These are phyloP conservation scores for Anas platyrhynchos DNA, from an alignment of 2,113 vertebrate species.

Conservation along the genomic window DNA sequence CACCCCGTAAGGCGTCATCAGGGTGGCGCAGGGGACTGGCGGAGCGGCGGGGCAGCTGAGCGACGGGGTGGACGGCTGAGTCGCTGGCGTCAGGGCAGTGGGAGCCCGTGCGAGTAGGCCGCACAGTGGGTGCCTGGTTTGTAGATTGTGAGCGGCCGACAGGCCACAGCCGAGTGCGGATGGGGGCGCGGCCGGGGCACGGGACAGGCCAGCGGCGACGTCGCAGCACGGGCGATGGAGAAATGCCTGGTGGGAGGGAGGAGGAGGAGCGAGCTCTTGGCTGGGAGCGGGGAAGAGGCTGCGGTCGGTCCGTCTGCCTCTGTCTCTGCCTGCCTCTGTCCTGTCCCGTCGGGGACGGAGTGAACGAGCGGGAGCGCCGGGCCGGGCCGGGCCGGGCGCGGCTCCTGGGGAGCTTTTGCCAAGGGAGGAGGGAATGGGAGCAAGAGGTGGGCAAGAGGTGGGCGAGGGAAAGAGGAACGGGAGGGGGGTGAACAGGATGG, in stretches of 20 bases:
- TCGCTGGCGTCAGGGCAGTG: conserved; percentile 18
- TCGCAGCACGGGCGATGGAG: background rate
- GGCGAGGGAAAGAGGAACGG: too few species aligned
- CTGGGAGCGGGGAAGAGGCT: background rate
- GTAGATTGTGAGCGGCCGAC: too few species aligned
- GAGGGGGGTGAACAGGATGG: background rate
- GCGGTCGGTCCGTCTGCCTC: background rate
- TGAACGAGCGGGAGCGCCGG: background rate
- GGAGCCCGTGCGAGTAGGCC: conserved; percentile 85
- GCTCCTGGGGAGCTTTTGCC: too few species aligned
- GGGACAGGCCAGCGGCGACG: background rate
- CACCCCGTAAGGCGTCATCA: background rate
- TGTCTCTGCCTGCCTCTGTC: background rate
- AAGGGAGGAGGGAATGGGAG: too few species aligned
- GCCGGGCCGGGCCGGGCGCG: background rate
- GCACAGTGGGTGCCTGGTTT: conserved; percentile 55
- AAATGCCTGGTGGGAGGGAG: background rate
- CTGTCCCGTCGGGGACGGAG: background rate
- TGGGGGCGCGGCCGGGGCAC: background rate
- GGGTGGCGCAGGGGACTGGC: background rate
- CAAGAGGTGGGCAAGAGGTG: too few species aligned
- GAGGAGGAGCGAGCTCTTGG: background rate
- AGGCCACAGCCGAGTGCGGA: background rate
- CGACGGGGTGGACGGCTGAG: background rate
- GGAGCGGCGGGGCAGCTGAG: background rate